Evolutionary conservation across 2,888 invertebrate species (phyloP).

Genomic region (Lathronympha strigana): DNA sequence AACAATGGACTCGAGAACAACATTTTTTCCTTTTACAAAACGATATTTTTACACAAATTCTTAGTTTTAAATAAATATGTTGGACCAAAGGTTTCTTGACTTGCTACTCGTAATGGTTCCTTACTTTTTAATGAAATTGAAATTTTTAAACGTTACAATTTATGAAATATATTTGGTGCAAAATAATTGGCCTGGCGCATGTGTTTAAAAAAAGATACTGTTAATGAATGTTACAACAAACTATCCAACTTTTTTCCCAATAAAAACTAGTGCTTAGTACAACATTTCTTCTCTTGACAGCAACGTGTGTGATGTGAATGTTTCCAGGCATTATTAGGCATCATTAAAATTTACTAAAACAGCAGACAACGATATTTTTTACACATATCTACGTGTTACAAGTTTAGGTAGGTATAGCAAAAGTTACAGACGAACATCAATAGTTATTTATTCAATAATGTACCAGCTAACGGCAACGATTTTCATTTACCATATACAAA

Average conservation of each 20-base stretch:
- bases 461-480: constrained; percentile 40
- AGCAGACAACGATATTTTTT: constrained; percentile 38
- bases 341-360: constrained; percentile 27
- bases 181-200: neutral
- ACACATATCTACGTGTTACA: constrained; percentile 37
- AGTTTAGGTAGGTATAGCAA: constrained; percentile 37
- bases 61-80: constrained; percentile 52
- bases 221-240: neutral
- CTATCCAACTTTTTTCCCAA: too few species aligned
- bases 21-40: constrained; percentile 41
- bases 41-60: constrained; percentile 40
- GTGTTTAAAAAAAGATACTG: neutral
- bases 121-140: constrained; percentile 10
- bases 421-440: constrained; percentile 41
- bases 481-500: constrained; percentile 56
- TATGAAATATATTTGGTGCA: constrained; percentile 6
- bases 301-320: neutral
- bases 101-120: constrained; percentile 19
- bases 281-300: constrained; percentile 1
- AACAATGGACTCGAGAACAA: constrained; percentile 60
- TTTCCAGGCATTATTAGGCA: constrained; percentile 17
- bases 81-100: constrained; percentile 59
- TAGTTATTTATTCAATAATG: constrained; percentile 38
- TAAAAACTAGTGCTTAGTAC: neutral
- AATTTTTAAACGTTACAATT: neutral